Conservation (phyloP, 2,113 vertebrate species). For the Tautogolabrus adspersus region DNA sequence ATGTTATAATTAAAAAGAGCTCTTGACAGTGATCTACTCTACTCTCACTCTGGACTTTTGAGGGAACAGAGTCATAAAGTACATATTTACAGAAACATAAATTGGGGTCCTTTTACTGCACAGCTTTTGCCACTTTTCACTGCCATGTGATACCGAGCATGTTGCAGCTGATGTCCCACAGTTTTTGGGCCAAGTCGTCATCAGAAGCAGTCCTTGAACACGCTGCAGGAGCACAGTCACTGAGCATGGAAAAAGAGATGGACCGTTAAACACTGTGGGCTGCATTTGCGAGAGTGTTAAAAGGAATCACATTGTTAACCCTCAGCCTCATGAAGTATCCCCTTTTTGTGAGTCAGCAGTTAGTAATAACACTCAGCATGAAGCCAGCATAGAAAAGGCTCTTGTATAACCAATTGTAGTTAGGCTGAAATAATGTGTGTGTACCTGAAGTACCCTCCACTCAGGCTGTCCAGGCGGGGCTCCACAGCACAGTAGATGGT, state of each 20-base stretch:
- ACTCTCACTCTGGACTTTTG: not conserved
- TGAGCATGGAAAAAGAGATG: constrained; percentile 52
- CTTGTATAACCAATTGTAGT: not conserved
- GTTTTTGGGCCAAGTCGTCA: constrained; percentile 81
- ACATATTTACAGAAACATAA: constrained; percentile 7
- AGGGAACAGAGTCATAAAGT: constrained; percentile 1
- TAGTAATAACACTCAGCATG: constrained; percentile 2
- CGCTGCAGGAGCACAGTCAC: constrained; percentile 78
- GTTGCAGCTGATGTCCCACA: constrained; percentile 84
- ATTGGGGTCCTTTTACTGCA: constrained; percentile 3
- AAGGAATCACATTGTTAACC: not conserved
- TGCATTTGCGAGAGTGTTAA: not conserved
- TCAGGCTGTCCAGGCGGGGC: constrained; percentile 78
- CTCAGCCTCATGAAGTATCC: not conserved
- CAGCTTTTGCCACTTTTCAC: constrained; percentile 38
- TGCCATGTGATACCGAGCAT: constrained; percentile 82
- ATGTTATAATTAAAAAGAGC: not conserved
- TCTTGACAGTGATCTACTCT: not conserved
- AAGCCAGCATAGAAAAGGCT: not conserved
- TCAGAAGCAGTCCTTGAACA: constrained; percentile 79
- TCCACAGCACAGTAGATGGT: constrained; percentile 85
- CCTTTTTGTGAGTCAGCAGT: constrained; percentile 13
- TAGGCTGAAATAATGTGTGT: constrained; percentile 6
- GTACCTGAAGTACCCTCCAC: constrained; percentile 83
- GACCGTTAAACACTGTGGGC: constrained; percentile 5